phyloP scores from a whole-genome alignment of 2,113 vertebrate genomes.

The Eulacestoma nigropectus region DNA sequence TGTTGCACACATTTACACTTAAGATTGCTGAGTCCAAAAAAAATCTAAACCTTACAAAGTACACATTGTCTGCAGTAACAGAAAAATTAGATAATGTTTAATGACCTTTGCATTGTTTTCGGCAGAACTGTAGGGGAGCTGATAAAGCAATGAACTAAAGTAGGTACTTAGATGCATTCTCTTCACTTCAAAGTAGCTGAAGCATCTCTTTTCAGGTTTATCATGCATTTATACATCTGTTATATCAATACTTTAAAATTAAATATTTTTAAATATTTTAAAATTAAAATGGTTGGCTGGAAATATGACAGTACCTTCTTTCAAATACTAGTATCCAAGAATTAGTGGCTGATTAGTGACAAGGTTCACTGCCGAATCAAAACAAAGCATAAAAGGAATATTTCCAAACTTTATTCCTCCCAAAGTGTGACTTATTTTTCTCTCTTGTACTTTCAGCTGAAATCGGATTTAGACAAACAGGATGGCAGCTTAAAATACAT shows the following conservation, averaged over 20 bases:
- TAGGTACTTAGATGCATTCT: background rate
- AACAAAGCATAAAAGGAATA: background rate
- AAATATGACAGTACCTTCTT: background rate
- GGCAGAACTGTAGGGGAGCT: background rate
- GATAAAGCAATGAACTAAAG: background rate
- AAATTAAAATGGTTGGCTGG: background rate
- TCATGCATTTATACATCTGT: background rate
- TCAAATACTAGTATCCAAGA: background rate
- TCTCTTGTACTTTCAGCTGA: conserved; percentile 73
- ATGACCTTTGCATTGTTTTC: background rate
- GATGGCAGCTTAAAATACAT: conserved; percentile 77
- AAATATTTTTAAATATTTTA: background rate
- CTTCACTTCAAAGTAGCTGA: background rate
- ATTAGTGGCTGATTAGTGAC: background rate
- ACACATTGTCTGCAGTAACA: background rate
- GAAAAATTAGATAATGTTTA: background rate
- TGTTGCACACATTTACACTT: background rate
- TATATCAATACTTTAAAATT: background rate
- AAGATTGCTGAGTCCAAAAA: background rate
- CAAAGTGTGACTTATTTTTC: background rate
- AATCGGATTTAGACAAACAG: conserved; percentile 81
- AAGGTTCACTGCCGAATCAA: background rate
- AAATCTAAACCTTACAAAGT: background rate
- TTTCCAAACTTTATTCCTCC: background rate
- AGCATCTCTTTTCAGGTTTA: background rate